These are phyloP conservation scores for Rhabdornis inornatus DNA, from an alignment of 2,113 vertebrate genomes.

Conservation along the genomic window DNA sequence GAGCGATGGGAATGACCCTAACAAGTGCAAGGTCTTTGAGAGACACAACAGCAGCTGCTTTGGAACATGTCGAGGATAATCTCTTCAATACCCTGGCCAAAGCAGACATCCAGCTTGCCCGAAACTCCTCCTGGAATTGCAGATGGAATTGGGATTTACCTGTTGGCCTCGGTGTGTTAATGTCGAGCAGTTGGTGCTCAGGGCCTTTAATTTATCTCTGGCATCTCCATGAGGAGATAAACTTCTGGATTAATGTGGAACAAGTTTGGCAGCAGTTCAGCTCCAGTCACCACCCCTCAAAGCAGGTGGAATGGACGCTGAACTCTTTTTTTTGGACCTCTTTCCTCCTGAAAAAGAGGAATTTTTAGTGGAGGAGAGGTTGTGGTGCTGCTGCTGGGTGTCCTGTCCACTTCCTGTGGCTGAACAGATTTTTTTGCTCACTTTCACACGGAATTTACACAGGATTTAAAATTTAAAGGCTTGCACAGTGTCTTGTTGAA, in stretches of 20 bases:
- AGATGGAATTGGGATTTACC: not conserved
- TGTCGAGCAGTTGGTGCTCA: not conserved
- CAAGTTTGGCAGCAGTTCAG: not conserved
- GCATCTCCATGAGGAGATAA: not conserved
- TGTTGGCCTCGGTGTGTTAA: not conserved
- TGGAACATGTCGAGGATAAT: not conserved
- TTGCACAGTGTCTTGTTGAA: not conserved
- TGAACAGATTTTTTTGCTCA: not conserved
- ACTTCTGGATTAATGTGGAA: not conserved
- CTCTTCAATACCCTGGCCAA: not conserved
- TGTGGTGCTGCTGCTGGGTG: not conserved
- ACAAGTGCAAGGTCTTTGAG: constrained; percentile 58
- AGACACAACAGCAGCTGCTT: constrained; percentile 52
- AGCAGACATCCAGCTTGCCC: not conserved
- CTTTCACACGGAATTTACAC: not conserved
- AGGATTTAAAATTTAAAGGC: not conserved
- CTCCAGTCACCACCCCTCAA: not conserved
- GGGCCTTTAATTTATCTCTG: not conserved
- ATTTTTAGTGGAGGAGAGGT: not conserved
- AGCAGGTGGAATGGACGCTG: not conserved
- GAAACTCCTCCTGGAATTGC: not conserved
- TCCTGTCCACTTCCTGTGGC: not conserved
- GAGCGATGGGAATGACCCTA: constrained; percentile 25
- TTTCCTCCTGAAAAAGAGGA: not conserved
- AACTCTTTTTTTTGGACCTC: not conserved